phyloP scores from a whole-genome alignment of 1,140 invertebrate genomes.

The Drosophila oshimai region DNA sequence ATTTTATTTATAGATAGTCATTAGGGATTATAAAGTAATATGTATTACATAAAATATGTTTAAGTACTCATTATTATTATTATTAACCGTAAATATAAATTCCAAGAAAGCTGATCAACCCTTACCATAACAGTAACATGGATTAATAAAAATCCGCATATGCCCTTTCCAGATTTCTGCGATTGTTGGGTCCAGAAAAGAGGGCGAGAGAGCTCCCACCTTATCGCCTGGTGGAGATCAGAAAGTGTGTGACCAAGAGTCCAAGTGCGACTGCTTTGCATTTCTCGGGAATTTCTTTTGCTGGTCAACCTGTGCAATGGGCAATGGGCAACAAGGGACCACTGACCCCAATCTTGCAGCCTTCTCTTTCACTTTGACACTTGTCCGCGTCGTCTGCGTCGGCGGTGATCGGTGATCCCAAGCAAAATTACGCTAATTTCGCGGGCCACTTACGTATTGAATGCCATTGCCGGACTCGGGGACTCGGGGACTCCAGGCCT shows the following conservation, averaged over 20 bases:
- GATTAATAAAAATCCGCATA: background rate
- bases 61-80: too few species aligned
- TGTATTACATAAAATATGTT: too few species aligned
- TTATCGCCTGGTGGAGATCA: constrained; percentile 65
- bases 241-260: constrained; percentile 66
- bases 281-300: constrained; percentile 62
- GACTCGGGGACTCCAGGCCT: too few species aligned
- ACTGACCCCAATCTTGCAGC: constrained; percentile 33
- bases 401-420: constrained; percentile 45
- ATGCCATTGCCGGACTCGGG: constrained; percentile 33
- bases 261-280: constrained; percentile 45
- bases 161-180: background rate
- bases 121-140: background rate
- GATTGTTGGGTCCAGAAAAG: constrained; percentile 16
- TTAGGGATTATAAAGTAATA: too few species aligned
- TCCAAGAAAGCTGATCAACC: too few species aligned
- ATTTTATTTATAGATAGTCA: too few species aligned
- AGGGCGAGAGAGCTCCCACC: constrained; percentile 28
- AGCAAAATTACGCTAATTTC: constrained; percentile 77
- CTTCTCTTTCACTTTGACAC: constrained; percentile 76
- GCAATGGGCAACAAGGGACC: constrained; percentile 30
- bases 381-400: constrained; percentile 57
- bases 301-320: constrained; percentile 54
- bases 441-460: constrained; percentile 61
- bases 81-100: too few species aligned